Conservation (phyloP, 2,888 invertebrate species). For the Coremacera marginata region DNA sequence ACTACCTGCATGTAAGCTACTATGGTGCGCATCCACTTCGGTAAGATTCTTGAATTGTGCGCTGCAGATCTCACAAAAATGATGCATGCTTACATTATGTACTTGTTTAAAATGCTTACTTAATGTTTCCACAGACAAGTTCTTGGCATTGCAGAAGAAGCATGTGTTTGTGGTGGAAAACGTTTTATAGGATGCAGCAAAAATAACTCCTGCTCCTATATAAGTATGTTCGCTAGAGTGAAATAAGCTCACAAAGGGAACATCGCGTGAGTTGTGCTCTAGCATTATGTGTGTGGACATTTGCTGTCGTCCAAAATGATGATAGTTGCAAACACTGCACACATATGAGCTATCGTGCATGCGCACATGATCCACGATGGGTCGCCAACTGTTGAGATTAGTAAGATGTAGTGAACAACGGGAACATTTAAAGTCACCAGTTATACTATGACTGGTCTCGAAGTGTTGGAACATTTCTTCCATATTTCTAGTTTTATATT, state of each 20-base stretch:
- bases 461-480: conserved; percentile 42
- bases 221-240: conserved; percentile 16
- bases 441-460: conserved; percentile 23
- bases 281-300: conserved; percentile 39
- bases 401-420: conserved; percentile 40
- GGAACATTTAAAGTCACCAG: conserved; percentile 42
- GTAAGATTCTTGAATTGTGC: conserved; percentile 36
- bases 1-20: conserved; percentile 24
- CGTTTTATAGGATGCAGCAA: conserved; percentile 41
- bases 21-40: conserved; percentile 42
- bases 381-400: conserved; percentile 40
- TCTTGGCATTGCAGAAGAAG: conserved; percentile 43
- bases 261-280: conserved; percentile 48
- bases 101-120: conserved; percentile 46
- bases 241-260: conserved; percentile 41
- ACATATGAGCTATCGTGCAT: conserved; percentile 44
- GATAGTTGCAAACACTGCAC: conserved; percentile 44
- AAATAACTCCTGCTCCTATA: conserved; percentile 38
- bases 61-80: conserved; percentile 48
- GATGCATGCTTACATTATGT: conserved; percentile 45
- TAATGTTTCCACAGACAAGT: conserved; percentile 38
- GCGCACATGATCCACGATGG: conserved; percentile 44
- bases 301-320: conserved; percentile 37
- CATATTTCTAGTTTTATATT: conserved; percentile 39
- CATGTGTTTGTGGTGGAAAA: conserved; percentile 47